These are phyloP conservation scores for Galerucella nymphaeae DNA, from an alignment of 2,888 invertebrate species.

Conservation along the genomic window DNA sequence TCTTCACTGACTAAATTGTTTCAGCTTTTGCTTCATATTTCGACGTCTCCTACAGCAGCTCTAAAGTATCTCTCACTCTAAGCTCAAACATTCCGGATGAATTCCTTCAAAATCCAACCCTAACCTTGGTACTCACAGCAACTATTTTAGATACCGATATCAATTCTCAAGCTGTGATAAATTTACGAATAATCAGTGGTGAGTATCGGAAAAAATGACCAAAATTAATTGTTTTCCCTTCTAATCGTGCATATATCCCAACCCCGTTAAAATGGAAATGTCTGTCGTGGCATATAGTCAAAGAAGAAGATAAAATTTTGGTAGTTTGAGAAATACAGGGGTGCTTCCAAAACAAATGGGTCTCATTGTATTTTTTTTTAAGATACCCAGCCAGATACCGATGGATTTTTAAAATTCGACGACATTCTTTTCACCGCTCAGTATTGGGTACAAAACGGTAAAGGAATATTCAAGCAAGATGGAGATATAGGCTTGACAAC, in stretches of 20 bases:
- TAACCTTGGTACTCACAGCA: slow-evolving; percentile 23
- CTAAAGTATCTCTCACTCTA: slow-evolving; percentile 8
- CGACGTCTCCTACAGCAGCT: neutral
- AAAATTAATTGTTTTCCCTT: too few relatives aligned
- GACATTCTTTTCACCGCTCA: slow-evolving; percentile 21
- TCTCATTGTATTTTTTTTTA: neutral
- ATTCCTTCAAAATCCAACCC: slow-evolving; percentile 1
- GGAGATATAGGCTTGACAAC: slow-evolving; percentile 19
- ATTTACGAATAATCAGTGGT: slow-evolving; percentile 26
- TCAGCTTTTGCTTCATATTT: slow-evolving; percentile 19
- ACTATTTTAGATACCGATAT: slow-evolving; percentile 16
- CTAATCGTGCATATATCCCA: too few relatives aligned
- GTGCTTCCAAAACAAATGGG: too few relatives aligned
- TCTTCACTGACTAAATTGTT: neutral
- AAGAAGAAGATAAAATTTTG: too few relatives aligned
- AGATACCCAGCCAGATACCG: slow-evolving; percentile 18
- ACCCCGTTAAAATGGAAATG: too few relatives aligned
- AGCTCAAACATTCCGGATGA: neutral
- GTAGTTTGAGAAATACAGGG: too few relatives aligned
- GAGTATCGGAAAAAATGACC: slow-evolving; percentile 7
- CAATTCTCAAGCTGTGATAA: slow-evolving; percentile 22
- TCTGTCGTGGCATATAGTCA: too few relatives aligned
- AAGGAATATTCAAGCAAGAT: slow-evolving; percentile 20
- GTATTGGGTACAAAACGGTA: slow-evolving; percentile 25
- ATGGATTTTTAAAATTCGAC: slow-evolving; percentile 17